These are phyloP conservation scores for Plotosus lineatus DNA, from an alignment of 2,113 vertebrate species.

Conservation along the genomic window DNA sequence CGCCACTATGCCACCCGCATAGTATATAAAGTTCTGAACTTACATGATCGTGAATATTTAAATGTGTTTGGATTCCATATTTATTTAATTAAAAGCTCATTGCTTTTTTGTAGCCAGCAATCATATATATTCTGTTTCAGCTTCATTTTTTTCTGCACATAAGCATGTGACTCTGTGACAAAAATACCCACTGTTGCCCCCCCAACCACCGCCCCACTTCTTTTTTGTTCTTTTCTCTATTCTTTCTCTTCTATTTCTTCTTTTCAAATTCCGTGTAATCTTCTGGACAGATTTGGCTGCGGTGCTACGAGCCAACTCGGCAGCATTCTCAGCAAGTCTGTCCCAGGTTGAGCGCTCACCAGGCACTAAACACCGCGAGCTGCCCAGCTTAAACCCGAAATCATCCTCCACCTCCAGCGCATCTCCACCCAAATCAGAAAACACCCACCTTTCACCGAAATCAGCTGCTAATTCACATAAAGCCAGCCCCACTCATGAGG, in stretches of 20 bases:
- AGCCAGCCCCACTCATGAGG: slow-evolving; percentile 91
- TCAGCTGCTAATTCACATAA: slow-evolving; percentile 72
- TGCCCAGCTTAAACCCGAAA: slow-evolving; percentile 74
- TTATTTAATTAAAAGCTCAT: background rate
- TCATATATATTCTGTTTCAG: background rate
- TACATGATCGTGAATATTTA: background rate
- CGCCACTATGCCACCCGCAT: no score
- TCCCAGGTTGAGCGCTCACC: slow-evolving; percentile 68
- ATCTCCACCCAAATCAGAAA: slow-evolving; percentile 66
- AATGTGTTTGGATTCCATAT: background rate
- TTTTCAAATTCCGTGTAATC: background rate
- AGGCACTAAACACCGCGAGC: slow-evolving; percentile 69
- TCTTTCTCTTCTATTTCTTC: background rate
- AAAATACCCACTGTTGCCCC: background rate
- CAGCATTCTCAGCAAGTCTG: slow-evolving; percentile 65
- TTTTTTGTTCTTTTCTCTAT: background rate
- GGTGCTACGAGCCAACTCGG: slow-evolving; percentile 62
- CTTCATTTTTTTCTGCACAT: background rate
- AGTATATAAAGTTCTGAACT: background rate
- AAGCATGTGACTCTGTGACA: background rate
- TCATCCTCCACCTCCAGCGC: slow-evolving; percentile 70
- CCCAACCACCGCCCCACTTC: background rate
- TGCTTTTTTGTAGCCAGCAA: background rate
- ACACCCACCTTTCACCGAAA: slow-evolving; percentile 70
- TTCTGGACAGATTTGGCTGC: slow-evolving; percentile 66